These are phyloP conservation scores for Dromius quadrimaculatus DNA, from an alignment of 2,888 invertebrate species.

Conservation along the genomic window DNA sequence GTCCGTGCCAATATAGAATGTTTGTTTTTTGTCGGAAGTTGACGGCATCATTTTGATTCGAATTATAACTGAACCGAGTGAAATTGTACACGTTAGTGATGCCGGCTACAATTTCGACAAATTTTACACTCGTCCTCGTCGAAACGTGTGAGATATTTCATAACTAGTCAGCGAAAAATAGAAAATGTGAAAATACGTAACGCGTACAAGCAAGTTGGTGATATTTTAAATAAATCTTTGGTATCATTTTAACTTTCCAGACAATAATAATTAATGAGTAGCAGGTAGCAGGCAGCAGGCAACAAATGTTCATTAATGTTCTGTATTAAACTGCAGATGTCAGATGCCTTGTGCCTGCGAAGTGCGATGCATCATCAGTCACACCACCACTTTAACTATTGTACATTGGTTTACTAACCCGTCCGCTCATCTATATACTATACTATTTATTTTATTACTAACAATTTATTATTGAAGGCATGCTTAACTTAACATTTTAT, in stretches of 20 bases:
- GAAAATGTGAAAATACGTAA: slow-evolving; percentile 18
- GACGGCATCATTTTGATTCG: slow-evolving; percentile 12
- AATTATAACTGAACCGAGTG: slow-evolving; percentile 4
- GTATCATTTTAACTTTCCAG: slow-evolving; percentile 47
- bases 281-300: slow-evolving; percentile 21
- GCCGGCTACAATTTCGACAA: slow-evolving; percentile 36
- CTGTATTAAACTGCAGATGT: slow-evolving; percentile 7
- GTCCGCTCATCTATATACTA: slow-evolving; percentile 36
- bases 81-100: slow-evolving; percentile 12
- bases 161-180: slow-evolving; percentile 6
- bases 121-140: slow-evolving; percentile 62
- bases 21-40: slow-evolving; percentile 37
- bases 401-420: slow-evolving; percentile 39
- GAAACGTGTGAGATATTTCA: slow-evolving; percentile 56
- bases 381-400: slow-evolving; percentile 39
- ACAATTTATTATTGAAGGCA: slow-evolving; percentile 41
- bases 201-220: slow-evolving; percentile 62
- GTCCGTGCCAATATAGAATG: slow-evolving; percentile 45
- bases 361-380: slow-evolving; percentile 18
- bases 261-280: slow-evolving; percentile 41
- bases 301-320: neutral
- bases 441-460: slow-evolving; percentile 43
- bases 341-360: slow-evolving; percentile 30
- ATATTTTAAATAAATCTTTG: slow-evolving; percentile 62
- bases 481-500: slow-evolving; percentile 40